Conservation (phyloP, 2,888 invertebrate genomes). For the Leptarthrus brevirostris region DNA sequence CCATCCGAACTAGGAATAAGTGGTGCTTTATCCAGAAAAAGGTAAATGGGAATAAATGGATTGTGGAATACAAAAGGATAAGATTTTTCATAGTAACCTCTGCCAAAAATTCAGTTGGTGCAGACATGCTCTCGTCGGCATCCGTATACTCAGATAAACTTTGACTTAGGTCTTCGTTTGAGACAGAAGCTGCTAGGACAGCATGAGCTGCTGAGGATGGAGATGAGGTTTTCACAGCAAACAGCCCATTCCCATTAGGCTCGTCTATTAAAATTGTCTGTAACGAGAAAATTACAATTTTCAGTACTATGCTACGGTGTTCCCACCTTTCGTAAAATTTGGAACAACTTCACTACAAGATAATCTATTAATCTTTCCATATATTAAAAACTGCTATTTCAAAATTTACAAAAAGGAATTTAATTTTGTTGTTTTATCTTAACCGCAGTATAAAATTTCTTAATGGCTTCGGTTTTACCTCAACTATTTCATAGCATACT, state of each 20-base stretch:
- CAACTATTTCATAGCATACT: constrained; percentile 37
- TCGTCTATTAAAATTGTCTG: constrained; percentile 65
- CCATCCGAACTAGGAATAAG: neutral
- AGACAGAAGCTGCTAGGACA: constrained; percentile 63
- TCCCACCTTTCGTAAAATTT: neutral
- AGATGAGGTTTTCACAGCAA: constrained; percentile 57
- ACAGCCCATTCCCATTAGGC: constrained; percentile 66
- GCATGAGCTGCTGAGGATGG: constrained; percentile 55
- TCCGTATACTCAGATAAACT: constrained; percentile 74
- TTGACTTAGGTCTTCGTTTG: constrained; percentile 74
- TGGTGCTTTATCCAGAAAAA: neutral
- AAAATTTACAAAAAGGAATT: no score
- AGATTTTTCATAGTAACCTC: constrained; percentile 69
- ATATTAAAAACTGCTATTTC: no score
- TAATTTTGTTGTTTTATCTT: no score
- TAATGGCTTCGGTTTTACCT: no score
- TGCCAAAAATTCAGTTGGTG: constrained; percentile 80
- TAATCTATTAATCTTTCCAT: constrained; percentile 28
- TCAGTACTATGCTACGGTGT: no score
- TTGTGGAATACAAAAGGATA: neutral
- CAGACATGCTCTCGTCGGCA: constrained; percentile 79
- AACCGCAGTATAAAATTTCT: no score
- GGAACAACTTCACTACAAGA: constrained; percentile 8
- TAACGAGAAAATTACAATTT: neutral
- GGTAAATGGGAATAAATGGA: neutral